phyloP scores from a whole-genome alignment of 1,140 invertebrate species.

The Dryas iulia region DNA sequence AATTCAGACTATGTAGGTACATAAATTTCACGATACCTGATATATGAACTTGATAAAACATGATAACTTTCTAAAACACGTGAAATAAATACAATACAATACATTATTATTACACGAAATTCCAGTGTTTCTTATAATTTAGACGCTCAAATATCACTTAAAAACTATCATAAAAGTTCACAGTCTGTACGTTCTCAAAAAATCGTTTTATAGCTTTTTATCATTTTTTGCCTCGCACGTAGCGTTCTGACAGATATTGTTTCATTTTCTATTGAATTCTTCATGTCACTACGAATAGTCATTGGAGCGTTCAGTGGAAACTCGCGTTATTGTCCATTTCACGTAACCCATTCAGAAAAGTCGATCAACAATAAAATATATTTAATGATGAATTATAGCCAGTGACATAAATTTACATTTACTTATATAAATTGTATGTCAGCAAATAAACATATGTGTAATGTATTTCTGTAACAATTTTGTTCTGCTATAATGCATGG shows the following conservation, averaged over 20 bases:
- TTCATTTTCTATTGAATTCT: not conserved
- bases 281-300: not conserved
- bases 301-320: not conserved
- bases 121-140: too few relatives aligned
- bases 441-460: not conserved
- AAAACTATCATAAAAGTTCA: too few relatives aligned
- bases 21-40: too few relatives aligned
- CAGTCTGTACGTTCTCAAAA: not conserved
- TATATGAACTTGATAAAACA: too few relatives aligned
- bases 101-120: too few relatives aligned
- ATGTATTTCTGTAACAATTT: too few relatives aligned
- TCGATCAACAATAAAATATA: not conserved
- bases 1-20: too few relatives aligned
- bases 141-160: too few relatives aligned
- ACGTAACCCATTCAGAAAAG: not conserved
- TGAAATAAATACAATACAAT: too few relatives aligned
- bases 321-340: not conserved
- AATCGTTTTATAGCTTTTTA: not conserved
- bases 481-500: too few relatives aligned
- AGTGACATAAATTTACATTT: not conserved
- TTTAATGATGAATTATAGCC: not conserved
- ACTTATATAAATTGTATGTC: not conserved
- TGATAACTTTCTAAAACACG: too few relatives aligned
- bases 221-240: not conserved
- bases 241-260: not conserved